Percentiles rank a stretch among this genome's conserved stretches.
These are phyloP conservation scores for Atherinomorus stipes DNA, from an alignment of 2,113 vertebrate genomes.

Conservation along the genomic window DNA sequence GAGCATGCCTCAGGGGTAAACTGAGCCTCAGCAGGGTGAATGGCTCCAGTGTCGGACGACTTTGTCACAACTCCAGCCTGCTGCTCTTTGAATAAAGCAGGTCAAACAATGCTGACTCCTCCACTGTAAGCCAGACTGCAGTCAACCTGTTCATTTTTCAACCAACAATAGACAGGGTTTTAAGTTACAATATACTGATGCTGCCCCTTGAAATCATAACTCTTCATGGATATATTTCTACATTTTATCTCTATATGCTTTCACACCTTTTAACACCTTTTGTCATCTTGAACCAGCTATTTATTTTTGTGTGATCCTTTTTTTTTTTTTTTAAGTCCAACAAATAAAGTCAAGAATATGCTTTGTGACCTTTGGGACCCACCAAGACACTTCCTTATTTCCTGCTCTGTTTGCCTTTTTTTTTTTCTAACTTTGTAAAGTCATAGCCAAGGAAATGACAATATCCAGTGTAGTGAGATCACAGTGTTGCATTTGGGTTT, in stretches of 20 bases:
- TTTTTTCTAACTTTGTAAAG: no score
- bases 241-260: conserved; percentile 37
- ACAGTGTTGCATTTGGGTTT: no score
- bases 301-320: no score
- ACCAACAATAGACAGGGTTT: conserved; percentile 65
- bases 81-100: conserved; percentile 73
- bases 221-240: conserved; percentile 35
- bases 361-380: background rate
- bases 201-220: conserved; percentile 53
- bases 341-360: background rate
- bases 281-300: background rate
- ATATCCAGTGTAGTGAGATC: no score
- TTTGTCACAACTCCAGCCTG: conserved; percentile 71
- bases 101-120: conserved; percentile 79
- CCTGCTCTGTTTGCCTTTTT: no score
- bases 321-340: background rate
- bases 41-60: conserved; percentile 77
- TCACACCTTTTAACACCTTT: conserved; percentile 42
- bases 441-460: no score
- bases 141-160: conserved; percentile 77
- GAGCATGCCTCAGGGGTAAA: conserved; percentile 69
- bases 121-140: conserved; percentile 71
- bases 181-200: conserved; percentile 54
- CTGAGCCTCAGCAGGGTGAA: conserved; percentile 68
- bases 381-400: background rate